A percentile compares a stretch with the other conserved stretches of the same genome.
These are phyloP conservation scores for Galbula dea DNA, from an alignment of 2,113 vertebrate genomes.

Conservation along the genomic window DNA sequence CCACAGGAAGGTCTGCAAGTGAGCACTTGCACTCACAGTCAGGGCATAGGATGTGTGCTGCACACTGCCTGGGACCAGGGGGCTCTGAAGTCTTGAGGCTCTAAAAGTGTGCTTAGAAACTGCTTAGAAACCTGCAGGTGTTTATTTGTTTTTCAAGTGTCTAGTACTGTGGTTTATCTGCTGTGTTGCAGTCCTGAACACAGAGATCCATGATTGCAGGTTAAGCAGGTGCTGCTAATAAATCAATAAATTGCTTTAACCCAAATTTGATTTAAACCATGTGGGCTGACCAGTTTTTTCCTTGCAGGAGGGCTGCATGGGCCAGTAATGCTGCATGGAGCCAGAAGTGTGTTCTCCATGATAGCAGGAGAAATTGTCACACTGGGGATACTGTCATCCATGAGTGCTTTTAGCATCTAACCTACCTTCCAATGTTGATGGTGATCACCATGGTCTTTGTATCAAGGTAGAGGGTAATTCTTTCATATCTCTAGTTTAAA, in stretches of 20 bases:
- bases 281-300: not conserved
- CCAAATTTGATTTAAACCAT: not conserved
- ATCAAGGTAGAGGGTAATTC: not conserved
- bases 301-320: not conserved
- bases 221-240: not conserved
- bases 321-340: not conserved
- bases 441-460: not conserved
- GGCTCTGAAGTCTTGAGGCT: not conserved
- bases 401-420: not conserved
- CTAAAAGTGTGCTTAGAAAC: no score
- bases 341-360: not conserved
- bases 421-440: not conserved
- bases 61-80: not conserved
- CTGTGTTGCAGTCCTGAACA: not conserved
- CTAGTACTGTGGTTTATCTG: not conserved
- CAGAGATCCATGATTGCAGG: not conserved
- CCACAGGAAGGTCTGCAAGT: accelerated
- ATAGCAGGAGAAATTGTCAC: not conserved
- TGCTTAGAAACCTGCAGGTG: not conserved
- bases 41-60: no score
- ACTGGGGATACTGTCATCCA: not conserved
- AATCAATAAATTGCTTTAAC: not conserved
- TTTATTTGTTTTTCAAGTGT: not conserved
- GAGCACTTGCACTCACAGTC: not conserved
- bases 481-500: not conserved